Evolutionary conservation across 2,113 vertebrate species (phyloP).

Genomic region (Arenaria interpres): DNA sequence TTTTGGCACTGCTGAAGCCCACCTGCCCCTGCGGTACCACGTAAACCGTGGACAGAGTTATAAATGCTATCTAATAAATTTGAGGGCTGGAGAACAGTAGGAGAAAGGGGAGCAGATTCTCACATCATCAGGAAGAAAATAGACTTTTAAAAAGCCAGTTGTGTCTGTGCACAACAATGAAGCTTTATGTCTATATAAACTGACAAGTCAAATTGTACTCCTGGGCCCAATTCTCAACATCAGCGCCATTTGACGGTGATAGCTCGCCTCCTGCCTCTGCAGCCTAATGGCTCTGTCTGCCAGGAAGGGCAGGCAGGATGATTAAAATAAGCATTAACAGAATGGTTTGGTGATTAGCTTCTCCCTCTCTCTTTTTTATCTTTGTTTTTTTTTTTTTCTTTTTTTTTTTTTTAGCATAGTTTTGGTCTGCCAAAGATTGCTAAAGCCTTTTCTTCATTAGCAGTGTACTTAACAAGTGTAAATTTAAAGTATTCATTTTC

Average conservation of each 20-base stretch:
- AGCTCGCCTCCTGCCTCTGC: slow-evolving; percentile 60
- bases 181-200: slow-evolving; percentile 80
- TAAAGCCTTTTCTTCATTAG: slow-evolving; percentile 63
- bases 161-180: slow-evolving; percentile 68
- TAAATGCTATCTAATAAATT: neutral
- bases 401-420: neutral
- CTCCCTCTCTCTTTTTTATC: neutral
- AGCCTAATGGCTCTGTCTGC: slow-evolving; percentile 61
- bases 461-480: slow-evolving; percentile 62
- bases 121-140: slow-evolving; percentile 62
- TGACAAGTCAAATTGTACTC: slow-evolving; percentile 81
- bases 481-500: slow-evolving; percentile 69
- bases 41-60: neutral
- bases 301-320: slow-evolving; percentile 69
- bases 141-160: slow-evolving; percentile 69
- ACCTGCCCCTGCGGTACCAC: neutral
- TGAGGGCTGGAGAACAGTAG: slow-evolving; percentile 20
- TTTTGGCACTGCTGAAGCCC: neutral
- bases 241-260: slow-evolving; percentile 63
- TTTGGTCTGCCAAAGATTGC: slow-evolving; percentile 50
- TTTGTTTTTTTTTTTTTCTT: neutral
- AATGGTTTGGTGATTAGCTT: slow-evolving; percentile 76
- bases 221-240: slow-evolving; percentile 73
- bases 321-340: slow-evolving; percentile 77
- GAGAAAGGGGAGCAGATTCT: slow-evolving; percentile 58